These are phyloP conservation scores for Lineus longissimus DNA, from an alignment of 1,140 invertebrate genomes.

Conservation along the genomic window DNA sequence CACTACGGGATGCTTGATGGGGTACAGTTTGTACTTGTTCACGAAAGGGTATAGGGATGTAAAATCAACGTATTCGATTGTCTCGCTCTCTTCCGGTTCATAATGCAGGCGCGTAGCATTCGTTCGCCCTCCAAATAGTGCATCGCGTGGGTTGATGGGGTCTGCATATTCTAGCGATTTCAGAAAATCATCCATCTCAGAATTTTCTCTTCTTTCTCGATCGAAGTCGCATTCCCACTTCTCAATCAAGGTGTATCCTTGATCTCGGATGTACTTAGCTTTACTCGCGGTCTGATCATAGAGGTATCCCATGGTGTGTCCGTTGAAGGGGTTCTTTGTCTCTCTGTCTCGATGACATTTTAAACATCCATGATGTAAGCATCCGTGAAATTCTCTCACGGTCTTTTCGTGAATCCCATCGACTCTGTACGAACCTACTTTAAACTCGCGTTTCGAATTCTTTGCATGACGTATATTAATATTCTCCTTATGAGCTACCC, in stretches of 20 bases:
- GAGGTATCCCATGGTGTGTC: constrained; percentile 18
- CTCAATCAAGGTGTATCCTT: constrained; percentile 17
- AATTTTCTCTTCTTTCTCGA: constrained; percentile 11
- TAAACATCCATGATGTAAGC: constrained; percentile 29
- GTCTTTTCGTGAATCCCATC: constrained; percentile 16
- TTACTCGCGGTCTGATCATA: constrained; percentile 16
- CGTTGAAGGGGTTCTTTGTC: constrained; percentile 11
- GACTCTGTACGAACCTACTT: constrained; percentile 11
- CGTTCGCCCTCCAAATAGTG: constrained; percentile 33
- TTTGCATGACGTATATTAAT: constrained; percentile 19
- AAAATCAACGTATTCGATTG: constrained; percentile 21
- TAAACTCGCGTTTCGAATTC: constrained; percentile 13
- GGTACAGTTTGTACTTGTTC: constrained; percentile 15
- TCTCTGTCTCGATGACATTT: constrained; percentile 20
- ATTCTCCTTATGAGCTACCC: constrained; percentile 8
- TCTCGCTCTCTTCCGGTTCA: not conserved
- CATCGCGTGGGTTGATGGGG: constrained; percentile 28
- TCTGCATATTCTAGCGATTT: constrained; percentile 15
- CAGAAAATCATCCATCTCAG: constrained; percentile 8
- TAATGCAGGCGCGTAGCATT: constrained; percentile 6
- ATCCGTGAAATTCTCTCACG: constrained; percentile 27
- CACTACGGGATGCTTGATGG: constrained; percentile 11
- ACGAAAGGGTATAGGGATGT: constrained; percentile 19
- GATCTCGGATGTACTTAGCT: constrained; percentile 9
- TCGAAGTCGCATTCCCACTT: constrained; percentile 29